Evolutionary conservation across 2,113 vertebrate species (phyloP), one percentile per base, ranked within the genome.

Genomic region (Lasiurus cinereus): DNA sequence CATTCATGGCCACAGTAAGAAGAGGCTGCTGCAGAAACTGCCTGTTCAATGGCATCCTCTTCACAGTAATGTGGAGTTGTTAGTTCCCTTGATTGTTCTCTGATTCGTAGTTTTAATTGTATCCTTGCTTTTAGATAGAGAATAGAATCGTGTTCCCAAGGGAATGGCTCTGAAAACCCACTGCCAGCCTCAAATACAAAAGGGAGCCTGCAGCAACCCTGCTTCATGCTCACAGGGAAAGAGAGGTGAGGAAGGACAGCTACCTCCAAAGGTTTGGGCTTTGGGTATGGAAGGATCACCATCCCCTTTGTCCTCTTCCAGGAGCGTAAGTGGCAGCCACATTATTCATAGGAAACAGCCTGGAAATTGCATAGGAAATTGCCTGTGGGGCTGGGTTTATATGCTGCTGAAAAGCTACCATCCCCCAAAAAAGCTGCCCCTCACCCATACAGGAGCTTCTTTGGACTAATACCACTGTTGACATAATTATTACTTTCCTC

Each of bases 41-140:
- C n/a, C 90, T 54, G 6, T 48, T 84, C 79, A 22, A 3, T 70
- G 90, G 88, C 93, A 76, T 72, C 62, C 69, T 96, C 56, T 83
- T 82, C 84, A 46, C 78, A 80, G 56, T 43, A 74, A 93, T 15
- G 36, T n/a, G 64, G 83, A 85, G 39, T 50, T 86, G 48, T 92
- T 92, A 76, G 64, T 92, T 92, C 92, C 77, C 39, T 78, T 94
- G 93, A 96, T 94, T 94, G 88, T 78, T 94, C 92, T 96, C 90
- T 86, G 87, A 94, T 86, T 94, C 29, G 0, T 92, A 90, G 73
- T 93, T 96, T 96, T 97, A 96, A 96, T 95, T 96, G 90, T 94
- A 95, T 95, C 92, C 92, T 96, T 86, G 97, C 92, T 95, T 97
- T 96, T 93, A 85, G 72, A 87, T n/a, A 86, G 90, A 97, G 85